A percentile compares a stretch with the other conserved stretches of the same genome.
Evolutionary conservation across 1,140 invertebrate species (phyloP).

Genomic region (Physella acuta): DNA sequence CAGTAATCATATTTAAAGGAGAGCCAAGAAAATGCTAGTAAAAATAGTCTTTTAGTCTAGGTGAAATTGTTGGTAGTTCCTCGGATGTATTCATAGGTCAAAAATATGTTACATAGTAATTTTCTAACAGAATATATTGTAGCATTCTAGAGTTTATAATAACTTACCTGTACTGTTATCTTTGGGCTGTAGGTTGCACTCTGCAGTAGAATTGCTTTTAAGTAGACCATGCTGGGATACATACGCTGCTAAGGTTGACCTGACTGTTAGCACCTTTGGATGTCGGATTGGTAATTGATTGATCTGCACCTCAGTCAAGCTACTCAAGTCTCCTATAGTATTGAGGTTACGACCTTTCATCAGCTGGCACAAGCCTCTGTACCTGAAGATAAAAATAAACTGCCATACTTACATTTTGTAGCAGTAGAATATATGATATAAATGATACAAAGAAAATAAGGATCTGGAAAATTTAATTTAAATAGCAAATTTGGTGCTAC

Average conservation of each 20-base stretch:
- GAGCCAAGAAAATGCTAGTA: too few relatives aligned
- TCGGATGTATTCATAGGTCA: too few relatives aligned
- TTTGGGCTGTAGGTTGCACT: too few relatives aligned
- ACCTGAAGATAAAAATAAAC: slow-evolving; percentile 35
- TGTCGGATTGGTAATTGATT: slow-evolving; percentile 46
- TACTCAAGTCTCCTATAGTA: slow-evolving; percentile 49
- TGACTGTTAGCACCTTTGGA: slow-evolving; percentile 20
- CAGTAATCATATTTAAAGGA: too few relatives aligned
- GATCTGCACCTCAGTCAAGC: slow-evolving; percentile 48
- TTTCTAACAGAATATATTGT: too few relatives aligned
- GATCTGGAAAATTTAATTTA: background rate
- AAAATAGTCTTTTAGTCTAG: too few relatives aligned
- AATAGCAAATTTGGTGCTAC: background rate
- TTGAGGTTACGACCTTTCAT: slow-evolving; percentile 46
- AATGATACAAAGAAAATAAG: background rate
- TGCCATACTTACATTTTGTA: background rate
- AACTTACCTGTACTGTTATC: too few relatives aligned
- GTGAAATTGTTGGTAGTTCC: too few relatives aligned
- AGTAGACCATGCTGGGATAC: slow-evolving; percentile 13
- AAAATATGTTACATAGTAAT: too few relatives aligned
- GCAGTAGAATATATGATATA: background rate
- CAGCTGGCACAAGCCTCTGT: slow-evolving; percentile 46
- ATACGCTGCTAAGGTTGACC: background rate
- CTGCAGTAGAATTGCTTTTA: background rate
- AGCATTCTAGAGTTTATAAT: too few relatives aligned